A percentile compares a stretch with the other conserved stretches of the same genome.
Evolutionary conservation across 2,797 vertebrate species (phyloP).

Genomic region (Taeniopygia guttata): DNA sequence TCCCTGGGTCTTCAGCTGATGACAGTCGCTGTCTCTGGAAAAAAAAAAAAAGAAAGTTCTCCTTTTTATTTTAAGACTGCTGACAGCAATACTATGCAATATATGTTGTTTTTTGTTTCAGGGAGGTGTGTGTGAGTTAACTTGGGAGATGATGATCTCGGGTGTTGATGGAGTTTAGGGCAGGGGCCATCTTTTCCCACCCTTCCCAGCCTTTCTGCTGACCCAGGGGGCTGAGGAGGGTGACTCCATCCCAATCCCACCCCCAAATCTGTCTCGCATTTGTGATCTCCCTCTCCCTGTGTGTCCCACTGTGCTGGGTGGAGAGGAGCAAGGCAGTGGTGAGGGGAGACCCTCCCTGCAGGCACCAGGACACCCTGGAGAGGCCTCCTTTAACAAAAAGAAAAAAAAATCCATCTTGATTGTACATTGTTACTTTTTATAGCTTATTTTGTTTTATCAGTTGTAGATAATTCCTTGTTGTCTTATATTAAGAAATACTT

Average conservation of each 20-base stretch:
- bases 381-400: neutral
- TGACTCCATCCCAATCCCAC: neutral
- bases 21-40: neutral
- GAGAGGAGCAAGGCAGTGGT: neutral
- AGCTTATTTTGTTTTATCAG: slow-evolving; percentile 43
- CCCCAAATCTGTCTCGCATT: neutral
- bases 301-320: fast-evolving
- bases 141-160: neutral
- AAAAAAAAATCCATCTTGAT: slow-evolving; percentile 34
- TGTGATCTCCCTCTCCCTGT: neutral
- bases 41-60: neutral
- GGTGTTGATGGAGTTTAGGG: neutral
- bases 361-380: neutral
- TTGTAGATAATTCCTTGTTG: slow-evolving; percentile 67
- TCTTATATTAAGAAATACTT: slow-evolving; percentile 77
- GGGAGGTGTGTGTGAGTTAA: slow-evolving; percentile 35
- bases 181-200: neutral
- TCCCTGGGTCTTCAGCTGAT: neutral
- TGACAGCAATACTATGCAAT: slow-evolving; percentile 71
- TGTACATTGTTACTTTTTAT: slow-evolving; percentile 45
- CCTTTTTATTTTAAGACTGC: slow-evolving; percentile 36
- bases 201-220: neutral
- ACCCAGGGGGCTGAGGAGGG: neutral
- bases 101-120: slow-evolving; percentile 43
- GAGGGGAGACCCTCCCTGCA: neutral